Evolutionary conservation across 2,113 vertebrate genomes (phyloP), one percentile per base, ranked within the genome.

Genomic region (Odocoileus hemionus): DNA sequence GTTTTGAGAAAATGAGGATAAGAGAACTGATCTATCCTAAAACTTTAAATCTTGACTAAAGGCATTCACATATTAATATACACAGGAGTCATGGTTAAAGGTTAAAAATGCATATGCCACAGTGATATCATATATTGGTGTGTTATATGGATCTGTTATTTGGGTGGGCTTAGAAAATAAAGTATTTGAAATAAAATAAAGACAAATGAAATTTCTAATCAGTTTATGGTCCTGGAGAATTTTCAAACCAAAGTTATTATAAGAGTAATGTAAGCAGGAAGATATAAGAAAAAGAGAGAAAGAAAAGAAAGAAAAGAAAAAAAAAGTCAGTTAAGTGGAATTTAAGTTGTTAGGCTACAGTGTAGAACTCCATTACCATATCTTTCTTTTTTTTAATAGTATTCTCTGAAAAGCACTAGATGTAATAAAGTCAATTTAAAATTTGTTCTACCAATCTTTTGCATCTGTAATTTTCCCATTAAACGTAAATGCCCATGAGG

Each of bases 381-480:
- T 98, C 98, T 98, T 97, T 96, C 58, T 94, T 79, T 82, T 84
- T 99, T 99, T 98, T 95, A 98, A 98, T 98, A 98, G 98, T 99
- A 98, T 98, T 99, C 98, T 99, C 98, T 99, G 98, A 98, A 99
- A 99, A 99, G 99, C 98, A 98, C 98, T 99, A 98, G 98, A 99
- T 99, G 99, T 98, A 99, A 99, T 99, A 99, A 99, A 99, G 99
- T 99, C 99, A 99, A 99, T 99, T 99, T 99, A 99, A 99, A 99
- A 99, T 99, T 99, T 99, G 99, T 99, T 99, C 99, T 99, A 99
- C 99, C 99, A 99, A 99, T 99, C 99, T 99, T 99, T 99, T 99
- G 99, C 99, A 99, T 99, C 99, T 99, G 99, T 99, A 99, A 99
- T 99, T 99, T 99, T 99, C 99, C 99, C 99, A 99, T 99, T 99